Evolutionary conservation across 2,888 invertebrate species (phyloP), one percentile per base, ranked within the genome.

Genomic region (Oeneis ivallda): DNA sequence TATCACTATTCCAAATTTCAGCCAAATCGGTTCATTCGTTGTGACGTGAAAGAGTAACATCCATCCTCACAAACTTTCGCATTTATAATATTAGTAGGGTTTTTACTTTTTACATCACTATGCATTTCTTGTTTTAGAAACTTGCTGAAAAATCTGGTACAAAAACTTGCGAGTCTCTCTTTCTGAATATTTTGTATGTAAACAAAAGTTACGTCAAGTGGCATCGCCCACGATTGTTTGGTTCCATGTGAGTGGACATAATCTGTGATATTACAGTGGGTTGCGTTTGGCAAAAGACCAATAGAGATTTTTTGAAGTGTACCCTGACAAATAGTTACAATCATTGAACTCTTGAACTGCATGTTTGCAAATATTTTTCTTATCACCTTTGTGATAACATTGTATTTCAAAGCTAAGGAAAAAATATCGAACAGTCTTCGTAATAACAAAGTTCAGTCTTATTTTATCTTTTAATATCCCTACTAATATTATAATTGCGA

Each of bases 321-420:
- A 37, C 53, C 34, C 52, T 34, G 37, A 53, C 34, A 53, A 53
- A 53, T 53, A 15, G 53, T 53, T 37, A 53, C 53, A 53, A 53
- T 34, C 53, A n/a, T 53, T 53, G 34, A 53, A 34, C 53, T 37
- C 34, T 53, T 9, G 26, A 37, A 34, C 37, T 34, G n/a, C 26
- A 15, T 53, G n/a, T 32, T 53, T 26, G 6, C 19, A 50, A 19
- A 19, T 50, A 50, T 26, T 26, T 17, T 47, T 47, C 19, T 50
- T 26, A 50, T 50, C 49, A 50, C 11, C 3, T 13, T 5, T 2
- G 11, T 50, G 49, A 50, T 50, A 50, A 50, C 11, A 19, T 17
- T 45, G 8, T 15, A 45, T 15, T 45, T 45, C 45, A 45, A 15
- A 47, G 47, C 17, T 9, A 47, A 15, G 9, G 9, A 17, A 15